A percentile compares a stretch with the other conserved stretches of the same genome.
phyloP scores from a whole-genome alignment of 2,888 invertebrate species.

The Ganaspis brasiliensis region DNA sequence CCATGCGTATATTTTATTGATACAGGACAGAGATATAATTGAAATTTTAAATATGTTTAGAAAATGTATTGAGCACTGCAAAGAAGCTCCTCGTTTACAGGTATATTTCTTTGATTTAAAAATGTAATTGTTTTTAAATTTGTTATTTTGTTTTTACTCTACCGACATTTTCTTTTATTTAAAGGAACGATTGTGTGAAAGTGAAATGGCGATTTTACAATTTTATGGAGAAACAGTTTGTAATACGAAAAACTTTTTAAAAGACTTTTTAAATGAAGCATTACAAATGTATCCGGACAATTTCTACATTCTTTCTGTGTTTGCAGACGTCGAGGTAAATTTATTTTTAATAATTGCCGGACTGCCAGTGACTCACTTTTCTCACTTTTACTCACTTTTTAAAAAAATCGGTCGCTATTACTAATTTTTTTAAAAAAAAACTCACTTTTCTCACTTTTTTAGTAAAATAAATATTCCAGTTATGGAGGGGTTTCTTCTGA shows the following conservation, averaged over 20 bases:
- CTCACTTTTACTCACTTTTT: too few relatives aligned
- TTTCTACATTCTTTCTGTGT: conserved; percentile 82
- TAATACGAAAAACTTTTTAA: conserved; percentile 55
- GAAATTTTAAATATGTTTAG: conserved; percentile 67
- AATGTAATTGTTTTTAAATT: background rate
- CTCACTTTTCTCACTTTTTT: too few relatives aligned
- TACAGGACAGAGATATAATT: conserved; percentile 67
- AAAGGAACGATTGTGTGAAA: conserved; percentile 81
- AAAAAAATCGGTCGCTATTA: too few relatives aligned
- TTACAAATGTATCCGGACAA: conserved; percentile 83
- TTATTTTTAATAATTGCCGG: conserved; percentile 16
- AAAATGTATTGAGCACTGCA: conserved; percentile 69
- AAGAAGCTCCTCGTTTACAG: conserved; percentile 64
- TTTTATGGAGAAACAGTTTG: conserved; percentile 63
- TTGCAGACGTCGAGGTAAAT: conserved; percentile 81
- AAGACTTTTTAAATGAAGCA: conserved; percentile 63
- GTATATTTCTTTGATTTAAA: conserved; percentile 57
- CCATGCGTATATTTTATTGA: conserved; percentile 82
- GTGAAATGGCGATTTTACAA: conserved; percentile 75
- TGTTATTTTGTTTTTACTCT: background rate
- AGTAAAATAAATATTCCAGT: too few relatives aligned
- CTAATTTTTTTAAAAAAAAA: too few relatives aligned
- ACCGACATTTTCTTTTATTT: conserved; percentile 61
- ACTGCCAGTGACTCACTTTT: too few relatives aligned
- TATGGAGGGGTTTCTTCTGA: too few relatives aligned